These are phyloP conservation scores for Bombus confusus DNA, from an alignment of 1,140 invertebrate species.

Conservation along the genomic window DNA sequence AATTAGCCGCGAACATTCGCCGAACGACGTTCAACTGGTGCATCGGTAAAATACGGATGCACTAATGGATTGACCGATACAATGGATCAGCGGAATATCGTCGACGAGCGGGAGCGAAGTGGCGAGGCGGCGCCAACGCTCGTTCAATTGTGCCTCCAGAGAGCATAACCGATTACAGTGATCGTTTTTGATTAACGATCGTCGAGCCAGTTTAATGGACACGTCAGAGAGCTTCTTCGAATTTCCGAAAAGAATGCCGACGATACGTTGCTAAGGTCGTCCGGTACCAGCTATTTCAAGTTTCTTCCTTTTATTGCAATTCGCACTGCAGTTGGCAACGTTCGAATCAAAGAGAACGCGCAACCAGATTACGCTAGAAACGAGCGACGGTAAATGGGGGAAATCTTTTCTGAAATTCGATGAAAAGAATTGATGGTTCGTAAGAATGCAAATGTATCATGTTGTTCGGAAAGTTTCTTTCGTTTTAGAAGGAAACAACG, in stretches of 20 bases:
- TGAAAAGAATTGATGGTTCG: no score
- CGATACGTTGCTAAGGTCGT: no score
- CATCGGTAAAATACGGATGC: neutral
- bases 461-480: no score
- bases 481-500: no score
- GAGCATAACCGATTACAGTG: conserved; percentile 22
- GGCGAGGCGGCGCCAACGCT: conserved; percentile 10
- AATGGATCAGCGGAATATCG: conserved; percentile 24
- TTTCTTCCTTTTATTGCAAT: no score
- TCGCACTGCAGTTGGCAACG: no score
- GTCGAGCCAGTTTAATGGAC: neutral
- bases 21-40: conserved; percentile 15
- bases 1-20: conserved; percentile 5
- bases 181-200: conserved; percentile 29
- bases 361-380: no score
- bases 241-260: neutral
- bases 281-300: no score
- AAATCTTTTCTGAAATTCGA: no score
- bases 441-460: no score
- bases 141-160: conserved; percentile 10
- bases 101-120: neutral
- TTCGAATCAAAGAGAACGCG: no score
- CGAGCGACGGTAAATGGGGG: no score
- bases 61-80: conserved; percentile 29
- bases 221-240: neutral